These are phyloP conservation scores for Emydura subglobosa DNA, from an alignment of 2,113 vertebrate genomes.

Conservation along the genomic window DNA sequence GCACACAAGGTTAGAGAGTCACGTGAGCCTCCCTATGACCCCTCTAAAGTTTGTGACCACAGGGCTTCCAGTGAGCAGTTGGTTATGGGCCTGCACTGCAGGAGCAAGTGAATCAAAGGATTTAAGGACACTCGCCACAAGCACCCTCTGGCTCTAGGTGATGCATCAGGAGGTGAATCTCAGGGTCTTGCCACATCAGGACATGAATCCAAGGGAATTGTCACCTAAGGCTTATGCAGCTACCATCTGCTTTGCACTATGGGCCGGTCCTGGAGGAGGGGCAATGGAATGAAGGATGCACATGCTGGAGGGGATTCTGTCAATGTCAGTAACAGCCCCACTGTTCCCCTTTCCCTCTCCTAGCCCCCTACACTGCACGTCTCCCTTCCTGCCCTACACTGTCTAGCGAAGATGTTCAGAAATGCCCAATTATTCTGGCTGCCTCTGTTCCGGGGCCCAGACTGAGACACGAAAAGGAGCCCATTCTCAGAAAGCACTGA, in stretches of 20 bases:
- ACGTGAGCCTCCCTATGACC: not conserved
- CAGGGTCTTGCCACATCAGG: not conserved
- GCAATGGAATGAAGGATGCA: not conserved
- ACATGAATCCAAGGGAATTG: fast-evolving
- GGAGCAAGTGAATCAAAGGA: not conserved
- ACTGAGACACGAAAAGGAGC: not conserved
- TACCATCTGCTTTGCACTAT: not conserved
- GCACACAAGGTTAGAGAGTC: not conserved
- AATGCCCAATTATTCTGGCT: conserved; percentile 14
- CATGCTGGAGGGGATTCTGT: not conserved
- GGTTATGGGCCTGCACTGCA: not conserved
- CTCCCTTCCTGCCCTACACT: not conserved
- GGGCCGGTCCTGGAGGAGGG: too few relatives aligned
- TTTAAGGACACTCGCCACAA: fast-evolving
- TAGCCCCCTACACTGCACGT: fast-evolving
- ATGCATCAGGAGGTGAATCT: not conserved
- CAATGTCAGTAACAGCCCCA: not conserved
- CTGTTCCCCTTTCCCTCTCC: not conserved
- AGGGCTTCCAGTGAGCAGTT: not conserved
- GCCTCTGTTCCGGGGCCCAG: not conserved
- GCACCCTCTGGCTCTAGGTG: not conserved
- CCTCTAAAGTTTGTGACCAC: too few relatives aligned
- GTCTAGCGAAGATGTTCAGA: not conserved
- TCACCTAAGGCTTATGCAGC: fast-evolving
- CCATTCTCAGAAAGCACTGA: not conserved